Base-by-base conservation (phyloP, 2,113 vertebrate genomes). In the Oceanodroma tethys region DNA sequence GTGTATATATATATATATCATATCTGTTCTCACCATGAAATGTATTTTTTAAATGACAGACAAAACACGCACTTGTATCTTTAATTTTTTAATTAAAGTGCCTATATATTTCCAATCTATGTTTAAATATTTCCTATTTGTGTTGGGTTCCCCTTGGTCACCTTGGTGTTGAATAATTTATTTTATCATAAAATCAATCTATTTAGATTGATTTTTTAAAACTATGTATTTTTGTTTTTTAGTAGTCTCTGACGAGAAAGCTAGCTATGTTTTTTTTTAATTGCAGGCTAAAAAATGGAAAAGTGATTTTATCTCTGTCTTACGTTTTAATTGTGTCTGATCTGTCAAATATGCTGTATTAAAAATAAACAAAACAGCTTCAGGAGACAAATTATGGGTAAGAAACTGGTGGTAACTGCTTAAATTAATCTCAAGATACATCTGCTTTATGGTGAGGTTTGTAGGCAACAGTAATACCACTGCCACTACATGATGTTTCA, bases 1-100 rank as follows among this genome's bases (percentile, higher is more conserved):
- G 4, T 38, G 4, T 15, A 0, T 58, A 1, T 56, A 10, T 76
- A 1, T 32, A 4, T 74, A 0, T 68, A 19, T 74, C 10, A 6
- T 50, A 34, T 27, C 32, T 55, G 5, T 81, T 83, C 55, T 66
- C 19, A 25, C 23, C 3, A 9, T 53, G 13, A 71, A 89, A 82
- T 72, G 34, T 4, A 6, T 59, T 79, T 83, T 90, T 75, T 21
- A 56, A 72, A 30, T 62, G 53, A 38, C 14, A 34, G 40, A 38
- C 22, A 60, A 84, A 83, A 26, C 21, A 52, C 1, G 2, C 1
- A 1, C 11, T 90, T 67, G 6, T 23, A 9, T 63, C 27, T 82
- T 23, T 29, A n/a, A 34, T 59, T 60, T 55, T 70, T 56, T 12
- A 45, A 34, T 56, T 81, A 36, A 72, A 81, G 42, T 60, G n/a